Evolutionary conservation across 2,797 vertebrate species (phyloP), one percentile per base, ranked within the genome.

Genomic region (Schizopygopsis malacanthus): DNA sequence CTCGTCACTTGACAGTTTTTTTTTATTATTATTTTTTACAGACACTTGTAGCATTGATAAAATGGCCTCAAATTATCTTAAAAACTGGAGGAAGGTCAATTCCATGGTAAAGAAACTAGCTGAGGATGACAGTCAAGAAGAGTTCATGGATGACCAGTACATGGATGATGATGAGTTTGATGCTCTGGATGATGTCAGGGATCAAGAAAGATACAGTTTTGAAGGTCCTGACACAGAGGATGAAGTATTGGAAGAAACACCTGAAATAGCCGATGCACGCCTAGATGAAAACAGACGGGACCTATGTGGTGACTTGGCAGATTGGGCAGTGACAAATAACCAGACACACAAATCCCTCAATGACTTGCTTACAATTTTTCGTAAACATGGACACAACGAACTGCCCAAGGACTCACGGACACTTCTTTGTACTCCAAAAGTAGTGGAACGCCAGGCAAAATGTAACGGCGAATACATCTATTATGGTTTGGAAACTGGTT

Each of bases 151-250:
- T n/a, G n/a, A n/a, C n/a, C n/a, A n/a, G n/a, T n/a, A n/a, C n/a
- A n/a, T n/a, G n/a, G n/a, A n/a, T n/a, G n/a, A n/a, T n/a, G n/a
- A n/a, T n/a, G n/a, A n/a, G n/a, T n/a, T n/a, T n/a, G n/a, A n/a
- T n/a, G n/a, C n/a, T n/a, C n/a, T n/a, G n/a, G 72, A 20, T 76
- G 25, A 54, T 0, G 4, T 8, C 47, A 52, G 15, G 16, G 25
- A 76, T 76, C 45, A 33, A 52, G 72, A 76, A 52, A 76, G 47
- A 76, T 76, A 76, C 47, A 16, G 25, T 33, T 8, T 54, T 76
- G 72, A 76, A 76, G 47, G 6, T 54, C 47, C 72, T 52, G 72
- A 76, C 25, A 54, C 72, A 20, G 72, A 72, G 25, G 28, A 52
- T 3, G 25, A 52, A 54, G n/a, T 73, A 50, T 7, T 70, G 18